These are phyloP conservation scores for Silurus asotus DNA, from an alignment of 2,113 vertebrate genomes.

Conservation along the genomic window DNA sequence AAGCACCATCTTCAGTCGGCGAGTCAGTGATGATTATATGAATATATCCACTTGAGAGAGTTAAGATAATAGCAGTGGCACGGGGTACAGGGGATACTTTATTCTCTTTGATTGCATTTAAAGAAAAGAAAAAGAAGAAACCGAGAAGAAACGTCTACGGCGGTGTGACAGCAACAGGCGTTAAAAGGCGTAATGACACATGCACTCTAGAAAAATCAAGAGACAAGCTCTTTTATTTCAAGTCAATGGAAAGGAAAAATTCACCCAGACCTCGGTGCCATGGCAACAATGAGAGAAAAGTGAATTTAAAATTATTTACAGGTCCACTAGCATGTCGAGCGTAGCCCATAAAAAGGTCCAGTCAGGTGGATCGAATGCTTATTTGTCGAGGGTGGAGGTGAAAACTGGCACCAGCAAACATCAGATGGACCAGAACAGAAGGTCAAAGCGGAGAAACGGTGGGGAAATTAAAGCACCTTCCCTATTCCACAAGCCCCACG, in stretches of 20 bases:
- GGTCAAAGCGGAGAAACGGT: background rate
- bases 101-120: background rate
- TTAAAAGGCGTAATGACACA: background rate
- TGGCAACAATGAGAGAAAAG: conserved; percentile 41
- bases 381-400: conserved; percentile 16
- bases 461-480: conserved; percentile 32
- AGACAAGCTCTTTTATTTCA: conserved; percentile 30
- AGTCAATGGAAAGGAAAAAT: conserved; percentile 27
- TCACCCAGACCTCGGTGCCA: conserved; percentile 20
- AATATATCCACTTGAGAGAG: background rate
- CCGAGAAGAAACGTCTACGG: background rate
- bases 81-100: background rate
- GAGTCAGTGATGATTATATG: conserved; percentile 7
- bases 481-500: background rate
- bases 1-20: background rate
- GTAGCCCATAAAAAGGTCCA: conserved; percentile 28
- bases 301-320: conserved; percentile 46
- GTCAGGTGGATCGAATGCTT: conserved; percentile 15
- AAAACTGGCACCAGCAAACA: conserved; percentile 22
- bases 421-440: conserved; percentile 11
- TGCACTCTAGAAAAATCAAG: background rate
- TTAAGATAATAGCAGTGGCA: conserved; percentile 17
- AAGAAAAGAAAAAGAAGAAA: too few relatives aligned
- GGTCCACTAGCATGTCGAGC: conserved; percentile 2
- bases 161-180: background rate